Percentiles rank a stretch among this genome's conserved stretches.
Evolutionary conservation across 64 coral and sea anemone genomes (phyloP).

Genomic region (Stichodactyla mertensii): DNA sequence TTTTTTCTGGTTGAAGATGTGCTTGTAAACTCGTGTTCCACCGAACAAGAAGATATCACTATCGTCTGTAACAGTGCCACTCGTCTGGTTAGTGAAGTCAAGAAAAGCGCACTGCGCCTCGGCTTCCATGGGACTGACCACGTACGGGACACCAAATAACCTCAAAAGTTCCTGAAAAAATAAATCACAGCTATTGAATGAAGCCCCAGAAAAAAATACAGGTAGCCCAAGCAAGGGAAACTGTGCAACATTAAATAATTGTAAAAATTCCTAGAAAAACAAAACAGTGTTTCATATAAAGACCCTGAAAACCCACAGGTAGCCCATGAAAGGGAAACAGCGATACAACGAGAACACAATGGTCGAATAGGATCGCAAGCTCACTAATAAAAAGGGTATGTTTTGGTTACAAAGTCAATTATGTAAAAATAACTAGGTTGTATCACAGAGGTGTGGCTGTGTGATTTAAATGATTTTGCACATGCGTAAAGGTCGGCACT

Average conservation of each 20-base stretch:
- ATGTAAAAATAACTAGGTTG: too few species aligned
- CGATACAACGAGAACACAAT: background rate
- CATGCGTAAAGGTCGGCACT: too few species aligned
- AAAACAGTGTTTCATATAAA: background rate
- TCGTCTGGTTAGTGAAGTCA: conserved; percentile 44
- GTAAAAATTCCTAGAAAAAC: background rate
- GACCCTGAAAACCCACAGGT: background rate
- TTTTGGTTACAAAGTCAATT: too few species aligned
- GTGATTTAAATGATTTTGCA: too few species aligned
- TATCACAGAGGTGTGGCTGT: too few species aligned
- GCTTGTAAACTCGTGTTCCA: conserved; percentile 82
- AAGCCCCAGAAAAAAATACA: background rate
- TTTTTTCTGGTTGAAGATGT: conserved; percentile 86
- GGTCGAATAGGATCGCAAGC: background rate
- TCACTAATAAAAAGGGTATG: too few species aligned
- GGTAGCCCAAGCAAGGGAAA: background rate
- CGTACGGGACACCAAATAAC: conserved; percentile 91
- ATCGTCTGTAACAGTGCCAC: conserved; percentile 91
- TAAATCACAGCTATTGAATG: background rate
- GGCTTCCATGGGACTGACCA: conserved; percentile 95
- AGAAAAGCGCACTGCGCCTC: conserved; percentile 86
- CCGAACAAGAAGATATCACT: conserved; percentile 96
- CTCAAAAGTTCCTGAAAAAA: conserved; percentile 68
- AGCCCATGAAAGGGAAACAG: background rate
- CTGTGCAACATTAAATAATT: too few species aligned